These are phyloP conservation scores for Siniperca undulata DNA, from an alignment of 2,797 vertebrate species.

Conservation along the genomic window DNA sequence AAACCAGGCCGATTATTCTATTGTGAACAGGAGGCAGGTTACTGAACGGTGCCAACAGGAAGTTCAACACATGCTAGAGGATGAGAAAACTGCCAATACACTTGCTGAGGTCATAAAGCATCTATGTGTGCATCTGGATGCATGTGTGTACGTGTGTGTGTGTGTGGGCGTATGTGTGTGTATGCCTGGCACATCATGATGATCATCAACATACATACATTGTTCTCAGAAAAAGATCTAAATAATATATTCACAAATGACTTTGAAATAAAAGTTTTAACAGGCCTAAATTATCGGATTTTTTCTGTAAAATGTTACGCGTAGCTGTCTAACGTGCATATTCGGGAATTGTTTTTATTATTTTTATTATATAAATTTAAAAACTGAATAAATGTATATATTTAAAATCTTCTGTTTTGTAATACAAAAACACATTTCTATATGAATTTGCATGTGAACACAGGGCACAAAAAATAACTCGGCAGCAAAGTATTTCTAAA, in stretches of 20 bases:
- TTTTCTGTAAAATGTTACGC: background rate
- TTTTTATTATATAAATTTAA: background rate
- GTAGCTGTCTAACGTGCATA: background rate
- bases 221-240: background rate
- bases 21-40: conserved; percentile 38
- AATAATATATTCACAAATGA: conserved; percentile 1
- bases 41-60: conserved; percentile 76
- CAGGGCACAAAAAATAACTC: conserved; percentile 16
- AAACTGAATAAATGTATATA: background rate
- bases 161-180: background rate
- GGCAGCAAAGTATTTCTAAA: conserved; percentile 42
- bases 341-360: background rate
- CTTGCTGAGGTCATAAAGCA: conserved; percentile 62
- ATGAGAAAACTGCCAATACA: conserved; percentile 48
- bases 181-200: background rate
- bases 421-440: conserved; percentile 8
- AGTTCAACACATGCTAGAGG: conserved; percentile 79
- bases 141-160: background rate
- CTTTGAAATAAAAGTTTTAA: background rate
- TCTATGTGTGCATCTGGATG: conserved; percentile 45
- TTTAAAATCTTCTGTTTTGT: background rate
- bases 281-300: background rate
- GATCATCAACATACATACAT: background rate
- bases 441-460: conserved; percentile 21
- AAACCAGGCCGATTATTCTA: conserved; percentile 37